Evolutionary conservation across 2,113 vertebrate species (phyloP), one percentile per base, ranked within the genome.

Genomic region (Hyaena hyaena): DNA sequence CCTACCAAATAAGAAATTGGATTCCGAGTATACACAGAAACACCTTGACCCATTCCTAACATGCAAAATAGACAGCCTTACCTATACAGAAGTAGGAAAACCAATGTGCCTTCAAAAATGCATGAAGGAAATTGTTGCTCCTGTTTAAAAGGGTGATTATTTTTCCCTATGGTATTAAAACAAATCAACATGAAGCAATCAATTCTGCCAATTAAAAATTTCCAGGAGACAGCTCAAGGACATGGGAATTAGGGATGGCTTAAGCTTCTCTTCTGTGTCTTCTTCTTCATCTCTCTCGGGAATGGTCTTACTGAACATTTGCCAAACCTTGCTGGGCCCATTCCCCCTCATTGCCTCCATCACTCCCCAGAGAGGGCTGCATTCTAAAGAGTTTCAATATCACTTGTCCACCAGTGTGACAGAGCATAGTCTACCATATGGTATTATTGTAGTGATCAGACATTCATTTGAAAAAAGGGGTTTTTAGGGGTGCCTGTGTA

Each of bases 321-420:
- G 1, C 33, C 14, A 23, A 23, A 19, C 3, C 1, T n/a, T 21
- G 5, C 2, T 15, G 3, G 15, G 3, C 5, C 21, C 10, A 2
- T 28, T 24, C 35, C 68, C 23, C 3, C 24, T 55, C 15, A 61
- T 19, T 39, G 3, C 15, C 35, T 33, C 17, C 7, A 16, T 61
- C 3, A 15, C 15, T 39, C 1, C 21, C 24, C 26, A 39, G 39
- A 28, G 65, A 65, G 53, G 26, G 19, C 11, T 50, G 2, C 17
- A 16, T 39, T 45, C 14, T 69, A 58, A 66, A 23, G 45, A 55
- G 53, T 16, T n/a, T 61, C 58, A 28, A 65, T 83, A 43, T 83
- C 24, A 55, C 23, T 74, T 65, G 17, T 8, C 10, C 11, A 23
- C 26, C 0, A 31, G 2, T 45, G 10, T 5, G 74, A 19, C 10